These are phyloP conservation scores for Drosophila eugracilis DNA, from an alignment of 1,140 invertebrate species.

Conservation along the genomic window DNA sequence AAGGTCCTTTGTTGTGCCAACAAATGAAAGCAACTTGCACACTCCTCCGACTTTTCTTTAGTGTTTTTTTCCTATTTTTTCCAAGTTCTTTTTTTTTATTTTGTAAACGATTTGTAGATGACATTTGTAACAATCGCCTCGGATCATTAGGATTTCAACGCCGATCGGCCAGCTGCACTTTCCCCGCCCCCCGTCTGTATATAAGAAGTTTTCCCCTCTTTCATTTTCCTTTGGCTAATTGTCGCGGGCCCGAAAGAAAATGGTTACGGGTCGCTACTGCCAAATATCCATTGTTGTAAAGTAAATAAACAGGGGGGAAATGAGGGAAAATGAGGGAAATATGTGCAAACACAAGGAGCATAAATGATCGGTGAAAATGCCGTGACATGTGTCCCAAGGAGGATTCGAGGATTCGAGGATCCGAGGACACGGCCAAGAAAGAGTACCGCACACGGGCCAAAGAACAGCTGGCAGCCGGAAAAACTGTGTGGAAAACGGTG, in stretches of 20 bases:
- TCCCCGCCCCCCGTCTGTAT: background rate
- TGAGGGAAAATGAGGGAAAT: constrained; percentile 3
- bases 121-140: constrained; percentile 33
- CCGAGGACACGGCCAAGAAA: constrained; percentile 22
- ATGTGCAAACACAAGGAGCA: constrained; percentile 23
- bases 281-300: constrained; percentile 18
- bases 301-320: constrained; percentile 14
- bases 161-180: constrained; percentile 27
- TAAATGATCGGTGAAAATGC: constrained; percentile 26
- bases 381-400: constrained; percentile 26
- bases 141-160: constrained; percentile 56
- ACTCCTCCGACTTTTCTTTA: constrained; percentile 14
- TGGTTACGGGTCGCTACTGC: constrained; percentile 40
- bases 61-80: constrained; percentile 14
- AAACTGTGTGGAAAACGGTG: constrained; percentile 18
- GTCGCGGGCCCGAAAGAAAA: constrained; percentile 47
- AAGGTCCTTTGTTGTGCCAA: constrained; percentile 14
- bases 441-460: constrained; percentile 38
- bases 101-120: constrained; percentile 33
- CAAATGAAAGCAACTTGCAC: constrained; percentile 25
- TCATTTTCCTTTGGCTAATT: constrained; percentile 46
- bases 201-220: background rate
- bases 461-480: constrained; percentile 26
- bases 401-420: background rate
- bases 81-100: too few relatives aligned